phyloP scores from a whole-genome alignment of 2,888 invertebrate species.

The Aphidius colemani region DNA sequence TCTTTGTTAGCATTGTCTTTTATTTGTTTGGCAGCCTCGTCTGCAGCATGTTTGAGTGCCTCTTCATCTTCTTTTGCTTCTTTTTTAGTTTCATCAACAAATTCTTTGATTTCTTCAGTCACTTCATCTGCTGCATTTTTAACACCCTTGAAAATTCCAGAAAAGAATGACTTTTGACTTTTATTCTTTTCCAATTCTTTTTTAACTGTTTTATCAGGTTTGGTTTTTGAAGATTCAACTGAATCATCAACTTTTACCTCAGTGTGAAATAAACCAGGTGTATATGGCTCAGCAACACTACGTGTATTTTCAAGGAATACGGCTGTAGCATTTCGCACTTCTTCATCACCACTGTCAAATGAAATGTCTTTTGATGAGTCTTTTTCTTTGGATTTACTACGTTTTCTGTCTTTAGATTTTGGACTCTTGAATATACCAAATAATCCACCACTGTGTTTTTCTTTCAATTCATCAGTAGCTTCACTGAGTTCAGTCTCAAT shows the following conservation, averaged over 20 bases:
- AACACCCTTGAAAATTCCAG: constrained; percentile 45
- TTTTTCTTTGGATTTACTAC: constrained; percentile 23
- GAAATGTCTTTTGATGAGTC: constrained; percentile 48
- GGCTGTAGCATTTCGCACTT: constrained; percentile 39
- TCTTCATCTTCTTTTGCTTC: constrained; percentile 41
- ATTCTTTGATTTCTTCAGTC: constrained; percentile 40
- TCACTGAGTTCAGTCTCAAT: too few species aligned
- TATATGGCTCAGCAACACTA: constrained; percentile 30
- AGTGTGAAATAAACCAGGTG: too few species aligned
- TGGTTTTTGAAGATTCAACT: too few species aligned
- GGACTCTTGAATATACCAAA: constrained; percentile 13
- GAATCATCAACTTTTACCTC: too few species aligned
- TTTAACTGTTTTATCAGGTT: constrained; percentile 14
- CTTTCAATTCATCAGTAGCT: not conserved
- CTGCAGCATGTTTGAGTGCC: constrained; percentile 32
- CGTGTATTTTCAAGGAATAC: constrained; percentile 38
- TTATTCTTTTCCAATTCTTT: constrained; percentile 30
- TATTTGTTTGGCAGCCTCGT: constrained; percentile 29
- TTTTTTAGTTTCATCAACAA: constrained; percentile 43
- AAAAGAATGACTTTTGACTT: constrained; percentile 28
- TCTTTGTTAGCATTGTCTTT: constrained; percentile 31
- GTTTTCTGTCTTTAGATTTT: constrained; percentile 24
- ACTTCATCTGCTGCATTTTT: constrained; percentile 43
- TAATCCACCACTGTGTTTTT: constrained; percentile 14
- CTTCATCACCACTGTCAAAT: constrained; percentile 53